Percentiles rank a stretch among this genome's conserved stretches.
Evolutionary conservation across 2,113 vertebrate genomes (phyloP).

Genomic region (Thalassoma bifasciatum): DNA sequence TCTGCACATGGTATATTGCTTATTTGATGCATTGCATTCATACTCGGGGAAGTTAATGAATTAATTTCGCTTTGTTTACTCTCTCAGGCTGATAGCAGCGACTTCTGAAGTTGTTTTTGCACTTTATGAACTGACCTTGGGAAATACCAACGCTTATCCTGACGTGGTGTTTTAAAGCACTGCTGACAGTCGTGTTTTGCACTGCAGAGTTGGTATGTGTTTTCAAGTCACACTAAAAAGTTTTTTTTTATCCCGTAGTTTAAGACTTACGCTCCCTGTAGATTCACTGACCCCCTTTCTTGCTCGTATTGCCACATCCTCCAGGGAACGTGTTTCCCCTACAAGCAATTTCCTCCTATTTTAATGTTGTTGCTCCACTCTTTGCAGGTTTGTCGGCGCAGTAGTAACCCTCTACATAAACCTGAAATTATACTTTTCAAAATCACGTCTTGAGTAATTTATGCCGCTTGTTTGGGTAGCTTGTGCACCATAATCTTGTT

Average conservation of each 20-base stretch:
- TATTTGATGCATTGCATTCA: conserved; percentile 11
- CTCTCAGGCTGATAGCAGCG: neutral
- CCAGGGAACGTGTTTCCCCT: conserved; percentile 3
- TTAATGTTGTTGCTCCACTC: neutral
- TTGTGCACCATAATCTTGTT: neutral
- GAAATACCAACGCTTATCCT: neutral
- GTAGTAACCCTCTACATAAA: neutral
- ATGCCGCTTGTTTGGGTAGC: neutral
- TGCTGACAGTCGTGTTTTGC: neutral
- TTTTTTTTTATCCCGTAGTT: neutral
- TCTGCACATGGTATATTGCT: conserved; percentile 2
- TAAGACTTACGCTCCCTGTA: neutral
- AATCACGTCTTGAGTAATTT: neutral
- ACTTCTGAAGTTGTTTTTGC: neutral
- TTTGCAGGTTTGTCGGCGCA: neutral
- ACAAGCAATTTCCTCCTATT: conserved; percentile 24
- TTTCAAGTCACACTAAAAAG: neutral
- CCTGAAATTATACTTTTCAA: neutral
- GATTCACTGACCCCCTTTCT: conserved; percentile 20
- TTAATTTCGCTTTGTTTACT: conserved; percentile 26
- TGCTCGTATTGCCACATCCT: conserved; percentile 7
- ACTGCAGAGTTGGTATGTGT: neutral
- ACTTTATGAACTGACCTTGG: conserved; percentile 13
- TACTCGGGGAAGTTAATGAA: conserved; percentile 10
- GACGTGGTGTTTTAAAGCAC: neutral